These are phyloP conservation scores for Flexamia atlantica DNA, from an alignment of 2,888 invertebrate species.

Conservation along the genomic window DNA sequence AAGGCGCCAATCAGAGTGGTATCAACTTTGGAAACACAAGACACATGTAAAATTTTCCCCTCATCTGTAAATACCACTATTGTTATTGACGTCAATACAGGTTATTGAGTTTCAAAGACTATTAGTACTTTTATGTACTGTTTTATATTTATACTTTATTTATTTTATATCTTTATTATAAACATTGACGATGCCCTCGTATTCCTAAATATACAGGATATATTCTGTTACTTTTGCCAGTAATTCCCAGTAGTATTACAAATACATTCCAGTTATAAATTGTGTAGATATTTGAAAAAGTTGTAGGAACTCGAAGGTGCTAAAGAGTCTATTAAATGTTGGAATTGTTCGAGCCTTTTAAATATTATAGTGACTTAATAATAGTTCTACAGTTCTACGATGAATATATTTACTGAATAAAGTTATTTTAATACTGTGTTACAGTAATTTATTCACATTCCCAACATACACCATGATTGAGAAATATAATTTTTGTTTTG, in stretches of 20 bases:
- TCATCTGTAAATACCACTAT: conserved; percentile 1
- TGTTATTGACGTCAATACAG: conserved; percentile 21
- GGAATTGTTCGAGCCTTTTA: conserved; percentile 32
- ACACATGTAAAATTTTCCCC: conserved; percentile 87
- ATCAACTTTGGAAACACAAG: conserved; percentile 98
- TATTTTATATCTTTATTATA: conserved; percentile 17
- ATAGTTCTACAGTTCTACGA: conserved; percentile 33
- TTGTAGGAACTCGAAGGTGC: conserved; percentile 12
- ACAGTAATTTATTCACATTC: neutral
- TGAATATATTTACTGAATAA: conserved; percentile 39
- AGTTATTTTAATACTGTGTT: conserved; percentile 38
- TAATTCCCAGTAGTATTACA: neutral
- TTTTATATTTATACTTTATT: conserved; percentile 42
- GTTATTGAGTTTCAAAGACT: conserved; percentile 32
- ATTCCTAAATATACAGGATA: neutral
- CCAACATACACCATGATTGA: too few relatives aligned
- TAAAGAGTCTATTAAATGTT: conserved; percentile 21
- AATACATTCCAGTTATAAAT: conserved; percentile 31
- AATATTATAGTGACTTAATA: conserved; percentile 42
- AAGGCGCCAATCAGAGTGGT: conserved; percentile 97
- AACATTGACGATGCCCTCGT: neutral
- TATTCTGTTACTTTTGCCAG: conserved; percentile 4
- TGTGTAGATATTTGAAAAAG: conserved; percentile 8
- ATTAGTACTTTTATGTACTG: conserved; percentile 17
- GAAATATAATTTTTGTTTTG: too few relatives aligned